phyloP scores from a whole-genome alignment of 2,888 invertebrate genomes.

The Hyposoter dolosus region DNA sequence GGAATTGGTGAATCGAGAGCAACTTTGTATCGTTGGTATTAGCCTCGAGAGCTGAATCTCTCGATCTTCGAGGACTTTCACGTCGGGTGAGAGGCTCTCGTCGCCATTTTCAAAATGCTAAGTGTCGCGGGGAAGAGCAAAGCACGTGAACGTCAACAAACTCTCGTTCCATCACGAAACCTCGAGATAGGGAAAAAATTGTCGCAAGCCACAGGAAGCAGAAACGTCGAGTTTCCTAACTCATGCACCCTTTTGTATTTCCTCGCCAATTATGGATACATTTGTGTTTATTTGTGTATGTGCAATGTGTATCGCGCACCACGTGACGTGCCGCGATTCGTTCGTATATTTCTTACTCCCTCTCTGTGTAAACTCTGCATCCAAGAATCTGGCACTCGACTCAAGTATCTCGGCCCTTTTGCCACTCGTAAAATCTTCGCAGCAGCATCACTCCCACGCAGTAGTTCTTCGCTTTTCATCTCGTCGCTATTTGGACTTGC shows the following conservation, averaged over 20 bases:
- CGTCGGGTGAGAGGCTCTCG: conserved; percentile 44
- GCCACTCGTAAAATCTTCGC: conserved; percentile 59
- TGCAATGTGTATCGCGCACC: conserved; percentile 22
- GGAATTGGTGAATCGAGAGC: neutral
- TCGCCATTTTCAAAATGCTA: conserved; percentile 59
- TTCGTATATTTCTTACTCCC: conserved; percentile 13
- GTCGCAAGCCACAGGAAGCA: neutral
- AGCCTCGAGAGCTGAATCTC: conserved; percentile 44
- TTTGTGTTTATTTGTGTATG: conserved; percentile 14
- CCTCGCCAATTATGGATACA: neutral
- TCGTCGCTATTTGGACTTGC: conserved; percentile 24
- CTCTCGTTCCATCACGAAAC: conserved; percentile 30
- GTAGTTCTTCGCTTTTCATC: conserved; percentile 36
- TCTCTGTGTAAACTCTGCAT: conserved; percentile 47
- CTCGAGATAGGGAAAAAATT: neutral
- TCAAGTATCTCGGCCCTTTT: conserved; percentile 60
- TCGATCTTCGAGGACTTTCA: conserved; percentile 52
- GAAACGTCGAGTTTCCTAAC: neutral
- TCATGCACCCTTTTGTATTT: conserved; percentile 12
- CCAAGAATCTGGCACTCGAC: conserved; percentile 64
- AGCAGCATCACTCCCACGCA: conserved; percentile 24
- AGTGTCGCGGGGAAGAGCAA: conserved; percentile 52
- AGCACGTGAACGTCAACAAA: conserved; percentile 53
- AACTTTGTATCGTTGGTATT: conserved; percentile 24
- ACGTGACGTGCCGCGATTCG: conserved; percentile 17